Evolutionary conservation across 2,888 invertebrate genomes (phyloP).

Genomic region (Diplolepis rosae): DNA sequence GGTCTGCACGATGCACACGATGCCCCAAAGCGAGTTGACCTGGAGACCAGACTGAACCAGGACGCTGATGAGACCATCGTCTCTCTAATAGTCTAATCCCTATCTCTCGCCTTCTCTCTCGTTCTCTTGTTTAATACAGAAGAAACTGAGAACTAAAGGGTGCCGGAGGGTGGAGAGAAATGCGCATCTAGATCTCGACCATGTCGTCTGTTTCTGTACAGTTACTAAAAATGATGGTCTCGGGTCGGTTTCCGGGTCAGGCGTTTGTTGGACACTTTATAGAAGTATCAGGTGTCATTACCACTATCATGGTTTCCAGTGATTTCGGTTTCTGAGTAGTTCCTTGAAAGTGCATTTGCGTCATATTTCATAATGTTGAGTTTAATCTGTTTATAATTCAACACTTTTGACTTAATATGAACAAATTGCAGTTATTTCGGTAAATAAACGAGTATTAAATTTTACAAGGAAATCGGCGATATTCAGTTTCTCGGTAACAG

Average conservation of each 20-base stretch:
- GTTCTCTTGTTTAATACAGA: slow-evolving; percentile 32
- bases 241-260: slow-evolving; percentile 69
- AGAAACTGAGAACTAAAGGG: slow-evolving; percentile 24
- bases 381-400: no score
- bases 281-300: not conserved
- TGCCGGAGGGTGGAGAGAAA: not conserved
- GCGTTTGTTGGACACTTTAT: slow-evolving; percentile 54
- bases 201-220: slow-evolving; percentile 34
- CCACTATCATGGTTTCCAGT: not conserved
- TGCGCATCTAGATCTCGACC: slow-evolving; percentile 53
- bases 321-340: not conserved
- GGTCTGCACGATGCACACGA: slow-evolving; percentile 70
- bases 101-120: slow-evolving; percentile 48
- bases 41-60: slow-evolving; percentile 60
- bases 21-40: slow-evolving; percentile 73
- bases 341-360: no score
- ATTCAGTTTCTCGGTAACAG: no score
- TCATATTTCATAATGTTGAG: no score
- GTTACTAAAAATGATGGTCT: slow-evolving; percentile 47
- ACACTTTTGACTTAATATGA: no score
- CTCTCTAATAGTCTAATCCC: slow-evolving; percentile 63
- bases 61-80: no score
- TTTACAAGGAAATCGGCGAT: no score
- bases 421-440: no score
- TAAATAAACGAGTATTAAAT: no score